These are phyloP conservation scores for Heteractis magnifica DNA, from an alignment of 92 coral and sea anemone genomes.

Conservation along the genomic window DNA sequence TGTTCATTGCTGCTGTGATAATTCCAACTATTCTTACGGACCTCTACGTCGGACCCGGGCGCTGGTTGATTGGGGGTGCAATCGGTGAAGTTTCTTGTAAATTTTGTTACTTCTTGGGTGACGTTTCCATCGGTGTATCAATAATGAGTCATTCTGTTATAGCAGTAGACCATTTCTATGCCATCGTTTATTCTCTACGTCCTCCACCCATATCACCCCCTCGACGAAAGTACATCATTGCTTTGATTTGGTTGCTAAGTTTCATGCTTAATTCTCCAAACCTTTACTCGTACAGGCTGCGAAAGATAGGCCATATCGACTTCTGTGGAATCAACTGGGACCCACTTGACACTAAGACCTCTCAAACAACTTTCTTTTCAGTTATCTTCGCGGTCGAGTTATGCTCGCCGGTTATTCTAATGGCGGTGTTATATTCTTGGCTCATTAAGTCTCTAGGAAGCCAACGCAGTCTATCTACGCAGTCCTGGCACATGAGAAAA, in stretches of 20 bases:
- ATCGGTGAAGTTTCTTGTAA: conserved; percentile 9
- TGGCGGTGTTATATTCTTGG: conserved; percentile 26
- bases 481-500: neutral
- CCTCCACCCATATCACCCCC: conserved; percentile 6
- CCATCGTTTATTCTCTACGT: conserved; percentile 27
- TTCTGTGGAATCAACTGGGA: conserved; percentile 13
- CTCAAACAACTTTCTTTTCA: conserved; percentile 1
- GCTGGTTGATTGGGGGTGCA: conserved; percentile 14
- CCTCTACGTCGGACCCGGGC: conserved; percentile 10
- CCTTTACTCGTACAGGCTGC: conserved; percentile 8
- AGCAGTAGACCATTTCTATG: conserved; percentile 28
- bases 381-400: conserved; percentile 11
- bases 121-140: conserved; percentile 6
- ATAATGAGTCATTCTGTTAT: conserved; percentile 21
- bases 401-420: conserved; percentile 5
- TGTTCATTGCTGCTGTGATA: conserved; percentile 10
- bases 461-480: neutral
- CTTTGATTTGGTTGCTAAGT: conserved; percentile 25
- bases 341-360: conserved; percentile 23
- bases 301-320: neutral
- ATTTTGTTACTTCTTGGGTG: conserved; percentile 3
- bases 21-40: conserved; percentile 16
- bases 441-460: conserved; percentile 19
- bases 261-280: conserved; percentile 20
- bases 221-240: conserved; percentile 31